phyloP scores from a whole-genome alignment of 2,797 vertebrate species.

The Gambusia yucatana region DNA sequence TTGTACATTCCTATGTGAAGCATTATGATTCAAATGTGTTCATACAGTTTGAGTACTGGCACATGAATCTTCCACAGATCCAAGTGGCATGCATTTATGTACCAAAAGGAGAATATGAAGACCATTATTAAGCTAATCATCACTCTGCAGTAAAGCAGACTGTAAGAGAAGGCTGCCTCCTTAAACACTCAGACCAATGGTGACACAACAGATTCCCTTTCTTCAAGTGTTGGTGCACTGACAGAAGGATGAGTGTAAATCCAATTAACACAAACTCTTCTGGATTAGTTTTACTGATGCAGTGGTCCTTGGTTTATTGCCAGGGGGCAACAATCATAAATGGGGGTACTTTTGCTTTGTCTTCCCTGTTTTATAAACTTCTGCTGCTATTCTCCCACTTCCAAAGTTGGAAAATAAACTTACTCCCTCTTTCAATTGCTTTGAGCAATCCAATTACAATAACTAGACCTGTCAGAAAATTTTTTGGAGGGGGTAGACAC shows the following conservation, averaged over 20 bases:
- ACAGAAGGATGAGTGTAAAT: constrained; percentile 50
- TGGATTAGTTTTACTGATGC: constrained; percentile 45
- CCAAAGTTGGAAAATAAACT: constrained; percentile 33
- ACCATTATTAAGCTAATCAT: too few species aligned
- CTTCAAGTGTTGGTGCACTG: constrained; percentile 36
- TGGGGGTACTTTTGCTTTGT: constrained; percentile 51
- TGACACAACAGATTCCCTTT: constrained; percentile 26
- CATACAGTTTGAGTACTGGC: too few species aligned
- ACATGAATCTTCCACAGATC: too few species aligned
- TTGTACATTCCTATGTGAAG: too few species aligned
- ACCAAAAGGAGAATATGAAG: too few species aligned
- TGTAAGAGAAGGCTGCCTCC: background rate
- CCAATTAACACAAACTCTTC: constrained; percentile 44
- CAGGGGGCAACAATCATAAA: constrained; percentile 45
- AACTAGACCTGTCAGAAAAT: constrained; percentile 75
- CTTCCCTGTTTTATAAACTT: constrained; percentile 16
- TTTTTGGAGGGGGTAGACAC: constrained; percentile 66
- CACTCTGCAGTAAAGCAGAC: too few species aligned
- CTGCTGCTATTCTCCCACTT: constrained; percentile 25
- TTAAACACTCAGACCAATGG: constrained; percentile 40
- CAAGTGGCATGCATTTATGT: too few species aligned
- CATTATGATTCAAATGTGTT: too few species aligned
- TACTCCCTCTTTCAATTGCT: constrained; percentile 55
- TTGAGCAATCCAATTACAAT: constrained; percentile 74
- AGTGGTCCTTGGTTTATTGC: constrained; percentile 60